phyloP scores from a whole-genome alignment of 2,797 vertebrate genomes.

The Fistularia commersonii region DNA sequence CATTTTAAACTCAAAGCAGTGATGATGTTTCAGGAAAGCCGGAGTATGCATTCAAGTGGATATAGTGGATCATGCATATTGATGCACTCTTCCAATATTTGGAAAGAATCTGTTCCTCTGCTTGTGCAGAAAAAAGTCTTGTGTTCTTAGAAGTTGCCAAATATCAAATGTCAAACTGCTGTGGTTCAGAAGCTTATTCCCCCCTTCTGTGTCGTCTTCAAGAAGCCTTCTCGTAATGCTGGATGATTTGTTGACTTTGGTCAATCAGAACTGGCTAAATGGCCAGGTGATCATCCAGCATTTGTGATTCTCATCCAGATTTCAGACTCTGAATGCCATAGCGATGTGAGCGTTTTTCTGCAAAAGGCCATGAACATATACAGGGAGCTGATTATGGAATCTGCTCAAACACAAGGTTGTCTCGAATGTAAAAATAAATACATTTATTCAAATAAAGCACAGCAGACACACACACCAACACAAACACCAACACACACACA shows the following conservation, averaged over 20 bases:
- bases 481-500: too few relatives aligned
- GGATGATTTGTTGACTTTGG: slow-evolving; percentile 91
- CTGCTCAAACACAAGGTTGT: slow-evolving; percentile 89
- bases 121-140: slow-evolving; percentile 41
- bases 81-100: background rate
- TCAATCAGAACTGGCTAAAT: slow-evolving; percentile 96
- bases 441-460: background rate
- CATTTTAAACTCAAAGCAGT: background rate
- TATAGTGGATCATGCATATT: too few relatives aligned
- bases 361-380: slow-evolving; percentile 98
- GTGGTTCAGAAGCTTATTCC: slow-evolving; percentile 73
- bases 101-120: background rate
- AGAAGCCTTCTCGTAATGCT: slow-evolving; percentile 91
- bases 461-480: too few relatives aligned
- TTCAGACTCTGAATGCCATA: background rate
- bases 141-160: slow-evolving; percentile 77
- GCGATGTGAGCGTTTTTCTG: background rate
- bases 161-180: slow-evolving; percentile 65
- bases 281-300: slow-evolving; percentile 82
- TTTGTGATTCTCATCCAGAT: background rate
- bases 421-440: background rate
- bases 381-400: slow-evolving; percentile 94
- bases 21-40: too few relatives aligned
- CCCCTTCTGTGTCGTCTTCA: slow-evolving; percentile 88
- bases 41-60: too few relatives aligned